These are phyloP conservation scores for Setipinna tenuifilis DNA, from an alignment of 2,797 vertebrate genomes.

Conservation along the genomic window DNA sequence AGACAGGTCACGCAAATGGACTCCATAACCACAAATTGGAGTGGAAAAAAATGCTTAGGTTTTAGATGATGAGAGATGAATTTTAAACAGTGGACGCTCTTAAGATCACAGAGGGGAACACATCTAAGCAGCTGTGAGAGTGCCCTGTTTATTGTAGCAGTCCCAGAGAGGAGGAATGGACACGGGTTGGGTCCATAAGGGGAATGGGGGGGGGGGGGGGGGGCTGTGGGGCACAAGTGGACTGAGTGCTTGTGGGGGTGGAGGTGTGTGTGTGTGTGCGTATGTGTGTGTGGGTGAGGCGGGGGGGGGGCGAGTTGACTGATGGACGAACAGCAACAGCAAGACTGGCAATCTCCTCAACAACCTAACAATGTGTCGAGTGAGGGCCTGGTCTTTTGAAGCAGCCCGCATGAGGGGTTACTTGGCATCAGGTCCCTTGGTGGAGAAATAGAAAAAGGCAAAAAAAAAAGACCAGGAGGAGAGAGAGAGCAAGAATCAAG, in stretches of 20 bases:
- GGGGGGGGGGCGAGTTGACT: slow-evolving; percentile 67
- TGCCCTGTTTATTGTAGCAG: slow-evolving; percentile 67
- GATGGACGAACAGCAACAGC: slow-evolving; percentile 78
- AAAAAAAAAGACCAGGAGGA: slow-evolving; percentile 36
- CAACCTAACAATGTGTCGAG: slow-evolving; percentile 79
- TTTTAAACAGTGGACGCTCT: slow-evolving; percentile 74
- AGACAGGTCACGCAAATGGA: slow-evolving; percentile 63
- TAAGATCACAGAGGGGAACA: slow-evolving; percentile 76
- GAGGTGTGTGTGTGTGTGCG: too few species aligned
- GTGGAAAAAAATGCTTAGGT: slow-evolving; percentile 78
- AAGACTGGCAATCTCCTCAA: slow-evolving; percentile 67
- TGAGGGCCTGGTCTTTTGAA: slow-evolving; percentile 74
- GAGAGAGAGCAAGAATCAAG: slow-evolving; percentile 30
- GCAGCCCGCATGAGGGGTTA: slow-evolving; percentile 57
- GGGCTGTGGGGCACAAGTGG: slow-evolving; percentile 60
- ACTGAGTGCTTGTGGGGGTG: slow-evolving; percentile 66
- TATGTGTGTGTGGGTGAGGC: neutral
- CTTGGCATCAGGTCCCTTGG: slow-evolving; percentile 45
- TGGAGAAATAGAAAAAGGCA: neutral
- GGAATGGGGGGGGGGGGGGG: slow-evolving; percentile 40
- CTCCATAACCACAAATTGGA: slow-evolving; percentile 71
- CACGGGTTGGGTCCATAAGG: neutral
- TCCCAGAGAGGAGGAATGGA: slow-evolving; percentile 48
- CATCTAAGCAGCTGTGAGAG: slow-evolving; percentile 78
- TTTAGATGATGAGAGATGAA: slow-evolving; percentile 70